A percentile compares a stretch with the other conserved stretches of the same genome.
Conservation (phyloP, 2,113 vertebrate species). For the Caranx ignobilis region DNA sequence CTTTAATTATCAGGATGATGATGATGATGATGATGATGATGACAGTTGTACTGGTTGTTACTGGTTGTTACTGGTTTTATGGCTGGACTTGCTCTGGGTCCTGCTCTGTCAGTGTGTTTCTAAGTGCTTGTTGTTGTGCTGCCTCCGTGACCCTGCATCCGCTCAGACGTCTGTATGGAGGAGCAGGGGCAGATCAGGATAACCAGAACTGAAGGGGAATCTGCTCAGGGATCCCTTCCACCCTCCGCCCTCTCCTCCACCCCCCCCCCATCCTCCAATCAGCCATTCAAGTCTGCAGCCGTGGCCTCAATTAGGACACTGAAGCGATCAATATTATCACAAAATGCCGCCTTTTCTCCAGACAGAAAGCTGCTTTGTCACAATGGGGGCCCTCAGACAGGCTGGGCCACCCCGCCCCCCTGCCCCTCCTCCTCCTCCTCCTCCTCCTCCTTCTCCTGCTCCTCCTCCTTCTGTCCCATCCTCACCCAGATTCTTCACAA, state of each 20-base stretch:
- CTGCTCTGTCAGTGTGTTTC: no score
- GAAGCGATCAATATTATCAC: slow-evolving; percentile 75
- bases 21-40: slow-evolving; percentile 1
- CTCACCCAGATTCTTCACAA: not conserved
- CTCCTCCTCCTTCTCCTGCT: not conserved
- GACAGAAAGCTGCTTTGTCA: slow-evolving; percentile 63
- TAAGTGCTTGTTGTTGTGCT: no score
- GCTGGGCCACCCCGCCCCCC: slow-evolving; percentile 25
- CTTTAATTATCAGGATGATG: slow-evolving; percentile 18
- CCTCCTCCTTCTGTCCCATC: not conserved
- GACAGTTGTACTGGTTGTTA: no score
- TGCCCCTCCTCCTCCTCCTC: not conserved
- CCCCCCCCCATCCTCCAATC: slow-evolving; percentile 20
- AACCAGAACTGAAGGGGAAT: slow-evolving; percentile 50
- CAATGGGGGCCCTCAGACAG: slow-evolving; percentile 54
- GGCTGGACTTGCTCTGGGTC: no score
- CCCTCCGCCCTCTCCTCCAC: no score
- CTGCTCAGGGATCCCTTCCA: slow-evolving; percentile 1
- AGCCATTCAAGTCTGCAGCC: slow-evolving; percentile 43
- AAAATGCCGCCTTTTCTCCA: slow-evolving; percentile 59
- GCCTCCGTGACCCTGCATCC: no score
- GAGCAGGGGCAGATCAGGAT: slow-evolving; percentile 62
- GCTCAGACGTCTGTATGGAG: no score
- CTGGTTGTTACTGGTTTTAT: no score
- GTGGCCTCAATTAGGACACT: slow-evolving; percentile 65